Conservation (phyloP, 2,888 invertebrate species). For the Meghimatium bilineatum region DNA sequence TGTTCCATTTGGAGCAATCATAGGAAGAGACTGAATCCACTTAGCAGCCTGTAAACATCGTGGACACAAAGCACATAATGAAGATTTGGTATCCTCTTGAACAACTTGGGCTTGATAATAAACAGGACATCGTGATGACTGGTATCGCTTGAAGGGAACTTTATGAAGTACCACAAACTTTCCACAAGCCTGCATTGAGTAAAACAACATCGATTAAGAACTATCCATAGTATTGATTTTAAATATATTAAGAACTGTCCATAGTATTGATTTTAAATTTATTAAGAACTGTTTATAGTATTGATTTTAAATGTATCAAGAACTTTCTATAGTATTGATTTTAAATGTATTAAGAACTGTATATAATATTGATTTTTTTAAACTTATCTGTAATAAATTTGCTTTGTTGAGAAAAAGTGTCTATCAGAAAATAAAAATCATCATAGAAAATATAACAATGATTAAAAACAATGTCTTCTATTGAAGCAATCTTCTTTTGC, state of each 20-base stretch:
- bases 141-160: conserved; percentile 45
- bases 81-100: background rate
- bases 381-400: no score
- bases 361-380: no score
- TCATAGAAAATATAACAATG: no score
- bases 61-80: conserved; percentile 30
- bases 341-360: no score
- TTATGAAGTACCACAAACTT: conserved; percentile 36
- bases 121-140: conserved; percentile 39
- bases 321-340: no score
- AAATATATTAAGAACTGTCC: background rate
- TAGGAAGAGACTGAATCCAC: conserved; percentile 15
- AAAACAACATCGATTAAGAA: background rate
- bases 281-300: background rate
- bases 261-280: no score
- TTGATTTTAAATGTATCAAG: background rate
- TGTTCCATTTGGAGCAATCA: background rate
- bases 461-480: no score
- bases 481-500: no score
- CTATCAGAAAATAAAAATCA: no score
- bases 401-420: no score
- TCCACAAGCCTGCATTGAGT: conserved; percentile 33
- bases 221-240: no score
- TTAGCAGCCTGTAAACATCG: conserved; percentile 41
- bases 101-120: conserved; percentile 25